Base-by-base conservation (phyloP, 1,140 invertebrate genomes). In the Chymomyza costata region DNA sequence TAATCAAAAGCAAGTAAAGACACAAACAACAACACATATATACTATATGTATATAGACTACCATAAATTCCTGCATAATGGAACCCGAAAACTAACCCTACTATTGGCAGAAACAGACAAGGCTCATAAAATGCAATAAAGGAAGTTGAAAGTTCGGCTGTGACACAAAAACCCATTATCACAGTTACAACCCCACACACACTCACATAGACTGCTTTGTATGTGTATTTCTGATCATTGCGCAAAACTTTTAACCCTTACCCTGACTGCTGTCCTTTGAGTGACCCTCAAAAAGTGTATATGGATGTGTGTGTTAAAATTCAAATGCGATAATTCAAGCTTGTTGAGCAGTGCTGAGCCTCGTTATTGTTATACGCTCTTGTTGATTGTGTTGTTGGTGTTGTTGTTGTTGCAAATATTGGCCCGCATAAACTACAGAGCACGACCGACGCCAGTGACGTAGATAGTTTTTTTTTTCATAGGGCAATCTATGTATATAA, bases 71-170 rank as follows among this genome's bases (percentile, higher is more conserved):
- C 38, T 28, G 31, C 40, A 47, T 57, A 38, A 37, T 56, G 48
- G 61, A 59, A 47, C 16, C 64, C 59, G 32, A 66, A 59, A 56
- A 35, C 71, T n/a, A n/a, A n/a, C n/a, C n/a, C n/a, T n/a, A n/a
- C n/a, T n/a, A n/a, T n/a, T n/a, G n/a, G n/a, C n/a, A n/a, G n/a
- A n/a, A 28, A 28, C 25, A 28, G 5, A n/a, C n/a, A n/a, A n/a
- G n/a, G n/a, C n/a, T n/a, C 73, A 80, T 80, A 80, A 80, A 80
- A 81, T 68, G 66, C 73, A 80, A 80, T 80, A 73, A 80, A 74
- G 73, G 56, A 80, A 80, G 73, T 80, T 81, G 73, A 73, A 81
- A 81, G 73, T 80, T 73, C 13, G 8, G 11, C 74, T 48, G 45
- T 60, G 73, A 80, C 73, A 80, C 60, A 80, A 74, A 80, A 80